These are phyloP conservation scores for Alcedo atthis DNA, from an alignment of 2,797 vertebrate genomes.

Conservation along the genomic window DNA sequence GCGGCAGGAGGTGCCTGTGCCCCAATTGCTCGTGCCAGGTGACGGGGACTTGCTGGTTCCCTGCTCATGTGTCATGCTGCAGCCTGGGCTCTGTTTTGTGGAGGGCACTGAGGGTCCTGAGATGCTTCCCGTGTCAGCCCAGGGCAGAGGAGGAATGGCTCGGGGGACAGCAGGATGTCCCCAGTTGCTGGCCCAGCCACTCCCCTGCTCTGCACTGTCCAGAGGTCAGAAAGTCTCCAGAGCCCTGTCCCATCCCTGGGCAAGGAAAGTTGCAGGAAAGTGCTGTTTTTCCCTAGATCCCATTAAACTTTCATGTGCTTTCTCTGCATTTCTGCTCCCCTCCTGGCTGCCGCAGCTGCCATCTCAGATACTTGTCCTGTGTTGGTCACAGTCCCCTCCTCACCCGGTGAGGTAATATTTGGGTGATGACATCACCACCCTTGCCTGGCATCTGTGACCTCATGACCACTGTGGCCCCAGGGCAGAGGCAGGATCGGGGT, in stretches of 20 bases:
- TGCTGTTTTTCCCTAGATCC: not conserved
- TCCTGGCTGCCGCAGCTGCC: not conserved
- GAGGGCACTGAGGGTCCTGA: not conserved
- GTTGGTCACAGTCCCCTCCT: not conserved
- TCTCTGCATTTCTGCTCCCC: not conserved
- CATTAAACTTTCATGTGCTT: not conserved
- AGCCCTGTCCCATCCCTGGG: fast-evolving
- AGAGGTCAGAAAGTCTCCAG: not conserved
- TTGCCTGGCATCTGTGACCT: not conserved
- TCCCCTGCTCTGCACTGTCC: not conserved
- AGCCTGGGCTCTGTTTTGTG: fast-evolving
- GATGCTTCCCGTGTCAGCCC: fast-evolving
- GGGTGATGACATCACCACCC: not conserved
- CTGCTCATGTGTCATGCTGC: fast-evolving
- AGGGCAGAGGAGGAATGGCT: not conserved
- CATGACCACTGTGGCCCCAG: not conserved
- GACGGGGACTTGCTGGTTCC: fast-evolving
- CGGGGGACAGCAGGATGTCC: fast-evolving
- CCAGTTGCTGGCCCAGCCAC: not conserved
- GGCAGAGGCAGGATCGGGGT: not conserved
- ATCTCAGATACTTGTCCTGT: not conserved
- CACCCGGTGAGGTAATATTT: not conserved
- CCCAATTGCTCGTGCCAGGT: fast-evolving
- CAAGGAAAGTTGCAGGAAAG: not conserved
- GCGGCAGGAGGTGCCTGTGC: fast-evolving